Conservation (phyloP, 1,140 invertebrate species). For the Leucophenga varia region DNA sequence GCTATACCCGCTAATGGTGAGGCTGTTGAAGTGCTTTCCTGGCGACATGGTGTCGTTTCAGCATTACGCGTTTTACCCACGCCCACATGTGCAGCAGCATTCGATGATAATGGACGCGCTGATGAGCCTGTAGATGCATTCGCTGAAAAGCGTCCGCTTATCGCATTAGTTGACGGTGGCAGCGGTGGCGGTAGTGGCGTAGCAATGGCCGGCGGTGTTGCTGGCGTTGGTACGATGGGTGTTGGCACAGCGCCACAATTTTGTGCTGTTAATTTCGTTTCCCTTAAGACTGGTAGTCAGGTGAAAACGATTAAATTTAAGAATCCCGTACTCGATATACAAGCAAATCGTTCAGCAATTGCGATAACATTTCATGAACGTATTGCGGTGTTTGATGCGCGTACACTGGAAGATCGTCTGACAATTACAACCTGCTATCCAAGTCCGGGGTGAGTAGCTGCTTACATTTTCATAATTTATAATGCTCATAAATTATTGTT, state of each 20-base stretch:
- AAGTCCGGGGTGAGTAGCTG: slow-evolving; percentile 62
- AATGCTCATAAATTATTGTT: neutral
- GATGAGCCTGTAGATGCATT: slow-evolving; percentile 66
- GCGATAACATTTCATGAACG: slow-evolving; percentile 87
- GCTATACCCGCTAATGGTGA: slow-evolving; percentile 76
- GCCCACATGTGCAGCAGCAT: slow-evolving; percentile 59
- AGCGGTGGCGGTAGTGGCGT: slow-evolving; percentile 49
- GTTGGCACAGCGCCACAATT: slow-evolving; percentile 72
- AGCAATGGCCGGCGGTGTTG: no score
- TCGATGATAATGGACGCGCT: slow-evolving; percentile 43
- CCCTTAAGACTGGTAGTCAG: slow-evolving; percentile 84
- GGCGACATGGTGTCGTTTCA: slow-evolving; percentile 82
- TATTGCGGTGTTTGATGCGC: slow-evolving; percentile 88
- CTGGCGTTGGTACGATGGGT: slow-evolving; percentile 5
- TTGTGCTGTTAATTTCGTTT: slow-evolving; percentile 86
- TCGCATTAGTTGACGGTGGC: slow-evolving; percentile 78
- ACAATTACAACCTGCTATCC: slow-evolving; percentile 88
- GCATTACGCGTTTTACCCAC: slow-evolving; percentile 80
- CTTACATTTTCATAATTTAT: neutral
- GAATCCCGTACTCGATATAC: slow-evolving; percentile 82
- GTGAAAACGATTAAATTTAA: slow-evolving; percentile 92
- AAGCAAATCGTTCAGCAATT: slow-evolving; percentile 79
- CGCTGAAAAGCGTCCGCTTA: slow-evolving; percentile 77
- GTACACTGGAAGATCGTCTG: slow-evolving; percentile 80
- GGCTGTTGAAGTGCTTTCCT: slow-evolving; percentile 87